Evolutionary conservation across 2,113 vertebrate genomes (phyloP).

Genomic region (Ceyx margarethae): DNA sequence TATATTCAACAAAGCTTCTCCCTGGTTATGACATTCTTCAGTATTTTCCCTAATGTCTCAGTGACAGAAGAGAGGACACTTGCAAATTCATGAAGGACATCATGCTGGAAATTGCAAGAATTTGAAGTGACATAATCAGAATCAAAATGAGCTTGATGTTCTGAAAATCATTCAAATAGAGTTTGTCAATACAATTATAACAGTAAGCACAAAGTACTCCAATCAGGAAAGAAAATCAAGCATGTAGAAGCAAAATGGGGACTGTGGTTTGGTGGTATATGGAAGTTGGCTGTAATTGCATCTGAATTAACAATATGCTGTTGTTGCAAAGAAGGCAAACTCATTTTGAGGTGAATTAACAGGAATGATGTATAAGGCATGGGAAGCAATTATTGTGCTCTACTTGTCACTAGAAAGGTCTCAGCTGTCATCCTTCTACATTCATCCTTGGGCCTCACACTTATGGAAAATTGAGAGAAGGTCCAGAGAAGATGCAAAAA

Average conservation of each 20-base stretch:
- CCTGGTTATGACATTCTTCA: not conserved
- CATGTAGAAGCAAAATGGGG: not conserved
- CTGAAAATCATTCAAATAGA: not conserved
- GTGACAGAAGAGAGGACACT: not conserved
- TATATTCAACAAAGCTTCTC: not conserved
- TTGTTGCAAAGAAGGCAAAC: not conserved
- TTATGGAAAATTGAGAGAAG: not conserved
- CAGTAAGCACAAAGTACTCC: not conserved
- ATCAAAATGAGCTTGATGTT: not conserved
- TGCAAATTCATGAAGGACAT: not conserved
- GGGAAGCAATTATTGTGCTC: constrained; percentile 55
- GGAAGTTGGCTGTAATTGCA: not conserved
- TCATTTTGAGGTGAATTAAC: constrained; percentile 35
- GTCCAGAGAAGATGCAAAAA: not conserved
- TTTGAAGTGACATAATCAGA: not conserved
- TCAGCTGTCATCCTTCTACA: constrained; percentile 7
- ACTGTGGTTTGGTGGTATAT: not conserved
- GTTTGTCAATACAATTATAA: not conserved
- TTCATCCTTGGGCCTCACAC: not conserved
- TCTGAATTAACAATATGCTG: constrained; percentile 2
- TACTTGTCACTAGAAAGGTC: constrained; percentile 36
- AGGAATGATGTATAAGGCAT: not conserved
- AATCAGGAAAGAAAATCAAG: not conserved
- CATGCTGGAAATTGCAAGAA: not conserved
- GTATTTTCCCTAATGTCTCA: not conserved